Base-by-base conservation (phyloP, 2,888 invertebrate species). In the Limenitis camilla region DNA sequence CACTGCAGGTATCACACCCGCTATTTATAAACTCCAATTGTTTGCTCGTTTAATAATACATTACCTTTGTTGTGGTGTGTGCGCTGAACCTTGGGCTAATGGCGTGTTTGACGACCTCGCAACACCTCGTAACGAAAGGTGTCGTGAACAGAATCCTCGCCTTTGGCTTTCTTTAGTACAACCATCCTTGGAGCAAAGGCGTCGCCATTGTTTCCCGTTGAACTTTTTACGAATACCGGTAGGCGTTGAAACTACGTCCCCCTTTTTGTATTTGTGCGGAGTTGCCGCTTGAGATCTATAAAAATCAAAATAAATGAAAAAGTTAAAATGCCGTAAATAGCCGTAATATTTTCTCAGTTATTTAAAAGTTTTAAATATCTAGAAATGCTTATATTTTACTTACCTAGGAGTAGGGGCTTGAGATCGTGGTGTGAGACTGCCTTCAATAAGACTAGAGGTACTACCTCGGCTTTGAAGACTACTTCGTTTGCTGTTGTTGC, bases 141-240 rank as follows among this genome's bases (percentile, higher is more conserved):
- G 99, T 47, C 99, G 88, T 27, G 99, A 99, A 80, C 99, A 99
- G 86, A 78, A 99, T 36, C 99, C 99, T 63, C 98, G 90, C 36
- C 99, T 90, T 85, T 99, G 99, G 71, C 98, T 98, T 90, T 99
- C 99, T 88, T 85, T 85, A 35, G 93, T 94, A 83, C 98, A 99
- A 51, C 96, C 95, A 69, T 96, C 96, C 78, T 95, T 96, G 55
- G 97, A 97, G 87, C 99, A 99, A 60, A 99, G 90, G 67, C 99
- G 90, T 58, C 99, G 91, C 99, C 99, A 99, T 79, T 99, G 99
- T 86, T 99, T 99, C 35, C 99, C 99, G 88, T 99, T 99, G 84
- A 97, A 99, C 88, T 99, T 99, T 88, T 99, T 99, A 9, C 98
- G 90, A 67, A 99, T 97, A 61, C 99, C 99, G 66, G 95, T 96